These are phyloP conservation scores for Nettapus auritus DNA, from an alignment of 2,113 vertebrate species.

Conservation along the genomic window DNA sequence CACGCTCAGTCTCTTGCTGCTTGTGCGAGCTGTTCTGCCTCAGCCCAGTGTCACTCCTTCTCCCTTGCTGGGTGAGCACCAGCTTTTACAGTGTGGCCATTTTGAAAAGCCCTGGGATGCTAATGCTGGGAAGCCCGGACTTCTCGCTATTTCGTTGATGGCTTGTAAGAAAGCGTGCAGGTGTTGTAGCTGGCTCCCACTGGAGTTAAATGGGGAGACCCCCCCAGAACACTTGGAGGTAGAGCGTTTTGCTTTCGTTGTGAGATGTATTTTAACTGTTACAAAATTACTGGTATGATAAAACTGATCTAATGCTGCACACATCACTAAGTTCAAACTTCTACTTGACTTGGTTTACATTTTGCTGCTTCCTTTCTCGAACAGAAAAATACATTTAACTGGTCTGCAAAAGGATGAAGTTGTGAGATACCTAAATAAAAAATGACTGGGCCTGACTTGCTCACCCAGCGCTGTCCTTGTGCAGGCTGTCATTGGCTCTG, in stretches of 20 bases:
- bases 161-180: not conserved
- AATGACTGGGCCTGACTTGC: not conserved
- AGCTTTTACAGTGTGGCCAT: conserved; percentile 1
- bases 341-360: not conserved
- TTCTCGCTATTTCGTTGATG: not conserved
- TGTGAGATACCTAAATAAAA: not conserved
- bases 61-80: not conserved
- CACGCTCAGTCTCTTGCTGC: not conserved
- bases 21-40: conserved; percentile 3
- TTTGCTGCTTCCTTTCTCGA: not conserved
- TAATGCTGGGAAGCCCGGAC: not conserved
- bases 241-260: not conserved
- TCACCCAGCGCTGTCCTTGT: not conserved
- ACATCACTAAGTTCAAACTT: rapidly evolving
- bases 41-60: not conserved
- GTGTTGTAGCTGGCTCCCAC: not conserved
- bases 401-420: not conserved
- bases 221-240: not conserved
- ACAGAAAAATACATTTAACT: not conserved
- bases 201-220: not conserved
- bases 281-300: not conserved
- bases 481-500: not conserved
- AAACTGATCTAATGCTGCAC: not conserved
- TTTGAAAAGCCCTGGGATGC: not conserved
- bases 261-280: not conserved